Evolutionary conservation across 2,797 vertebrate species (phyloP), one percentile per base, ranked within the genome.

Genomic region (Hippocampus kuda): DNA sequence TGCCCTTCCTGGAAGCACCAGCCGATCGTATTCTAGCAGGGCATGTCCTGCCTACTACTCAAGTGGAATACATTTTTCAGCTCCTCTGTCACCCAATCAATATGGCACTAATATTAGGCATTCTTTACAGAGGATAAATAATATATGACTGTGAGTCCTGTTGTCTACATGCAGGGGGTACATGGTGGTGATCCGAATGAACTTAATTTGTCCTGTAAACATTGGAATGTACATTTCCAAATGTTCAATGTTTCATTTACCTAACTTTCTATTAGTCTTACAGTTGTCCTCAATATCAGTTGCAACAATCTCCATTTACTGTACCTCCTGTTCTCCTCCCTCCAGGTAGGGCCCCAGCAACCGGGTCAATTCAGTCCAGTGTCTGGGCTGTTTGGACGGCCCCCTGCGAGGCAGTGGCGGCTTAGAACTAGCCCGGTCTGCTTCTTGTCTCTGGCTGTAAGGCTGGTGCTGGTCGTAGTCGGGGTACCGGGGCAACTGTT

Each of bases 271-370:
- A 16, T 48, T 13, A 48, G 13, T 48, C 46, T 48, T 3, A 4
- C 27, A 38, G 26, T 30, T 10, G 2, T 1, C 61, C 22, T 4
- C 34, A 38, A 38, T 38, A 8, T 38, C 34, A 48, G 11, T 48
- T 65, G 22, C 12, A 2, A 49, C 44, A 20, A 51, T 51, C 49
- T 22, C 49, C 49, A 16, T 22, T 42, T 26, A 46, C 62, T 42
- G 38, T 80, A 89, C 88, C 88, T 91, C 90, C 75, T 90, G 90
- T 77, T 92, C 91, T 30, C 86, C 91, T 24, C 87, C 89, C 73
- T 91, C 91, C 84, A 92, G 83, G 81, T 92, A 93, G 0, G 89
- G 87, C 75, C 84, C 86, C 80, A 91, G 80, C 61, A 64, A 82
- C 72, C 81, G 83, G 7, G 77, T 79, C 13, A 83, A 74, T 78